These are phyloP conservation scores for Lycaena phlaeas DNA, from an alignment of 2,888 invertebrate genomes.

Conservation along the genomic window DNA sequence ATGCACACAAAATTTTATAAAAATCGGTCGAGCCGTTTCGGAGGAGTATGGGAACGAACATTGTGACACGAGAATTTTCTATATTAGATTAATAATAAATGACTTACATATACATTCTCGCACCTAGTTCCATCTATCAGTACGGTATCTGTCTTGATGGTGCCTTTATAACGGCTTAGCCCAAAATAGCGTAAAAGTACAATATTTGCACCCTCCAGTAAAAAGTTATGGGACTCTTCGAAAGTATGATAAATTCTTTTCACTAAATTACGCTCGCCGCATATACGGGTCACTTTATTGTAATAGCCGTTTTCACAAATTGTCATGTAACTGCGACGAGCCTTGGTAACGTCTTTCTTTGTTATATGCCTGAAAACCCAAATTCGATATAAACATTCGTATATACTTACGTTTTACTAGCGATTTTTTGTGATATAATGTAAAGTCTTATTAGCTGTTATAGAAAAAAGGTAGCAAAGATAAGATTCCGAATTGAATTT, in stretches of 20 bases:
- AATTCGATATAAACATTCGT: neutral
- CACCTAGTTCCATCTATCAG: conserved; percentile 74
- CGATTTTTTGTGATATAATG: too few relatives aligned
- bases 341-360: conserved; percentile 50
- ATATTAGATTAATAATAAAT: too few relatives aligned
- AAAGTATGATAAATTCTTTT: conserved; percentile 67
- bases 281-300: conserved; percentile 61
- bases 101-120: conserved; percentile 75
- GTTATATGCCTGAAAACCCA: conserved; percentile 48
- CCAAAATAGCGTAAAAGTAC: conserved; percentile 75
- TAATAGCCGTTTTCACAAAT: conserved; percentile 72
- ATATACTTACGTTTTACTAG: too few relatives aligned
- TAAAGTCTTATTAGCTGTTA: too few relatives aligned
- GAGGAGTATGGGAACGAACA: too few relatives aligned
- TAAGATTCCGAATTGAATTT: too few relatives aligned
- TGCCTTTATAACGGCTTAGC: conserved; percentile 64
- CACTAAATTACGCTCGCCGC: conserved; percentile 51
- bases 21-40: too few relatives aligned
- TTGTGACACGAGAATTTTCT: too few relatives aligned
- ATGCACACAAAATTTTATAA: too few relatives aligned
- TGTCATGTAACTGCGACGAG: conserved; percentile 68
- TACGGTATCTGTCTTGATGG: conserved; percentile 67
- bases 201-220: conserved; percentile 77
- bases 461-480: too few relatives aligned
- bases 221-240: conserved; percentile 55